These are phyloP conservation scores for Dicyrtomina minuta DNA, from an alignment of 2,888 invertebrate species.

Conservation along the genomic window DNA sequence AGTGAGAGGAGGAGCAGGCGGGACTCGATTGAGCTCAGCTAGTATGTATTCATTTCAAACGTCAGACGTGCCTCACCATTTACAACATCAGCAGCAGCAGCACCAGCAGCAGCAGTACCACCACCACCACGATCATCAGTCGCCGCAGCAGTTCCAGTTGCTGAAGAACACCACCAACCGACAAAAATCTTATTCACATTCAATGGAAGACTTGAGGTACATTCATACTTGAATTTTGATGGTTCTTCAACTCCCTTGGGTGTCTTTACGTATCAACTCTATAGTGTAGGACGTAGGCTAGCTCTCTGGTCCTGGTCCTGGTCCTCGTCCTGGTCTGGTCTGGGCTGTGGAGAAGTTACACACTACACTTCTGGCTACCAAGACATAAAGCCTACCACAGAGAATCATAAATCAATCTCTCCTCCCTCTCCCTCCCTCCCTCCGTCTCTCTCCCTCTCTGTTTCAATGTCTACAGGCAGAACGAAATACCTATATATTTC, in stretches of 20 bases:
- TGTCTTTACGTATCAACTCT: slow-evolving; percentile 21
- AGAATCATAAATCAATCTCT: slow-evolving; percentile 9
- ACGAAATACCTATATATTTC: not conserved
- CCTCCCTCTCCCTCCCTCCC: not conserved
- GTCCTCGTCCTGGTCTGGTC: too few species aligned
- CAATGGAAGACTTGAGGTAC: slow-evolving; percentile 47
- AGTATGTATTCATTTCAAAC: slow-evolving; percentile 23
- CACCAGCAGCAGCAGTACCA: not conserved
- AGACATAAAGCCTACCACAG: slow-evolving; percentile 1
- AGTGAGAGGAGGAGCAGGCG: not conserved
- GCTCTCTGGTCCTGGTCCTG: too few species aligned
- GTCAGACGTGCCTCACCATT: slow-evolving; percentile 19
- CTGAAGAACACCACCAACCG: slow-evolving; percentile 19
- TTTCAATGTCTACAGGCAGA: not conserved
- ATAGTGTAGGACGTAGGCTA: too few species aligned
- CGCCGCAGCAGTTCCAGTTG: not conserved
- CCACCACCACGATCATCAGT: not conserved
- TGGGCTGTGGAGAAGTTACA: too few species aligned
- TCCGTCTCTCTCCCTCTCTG: not conserved
- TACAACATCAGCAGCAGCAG: not conserved
- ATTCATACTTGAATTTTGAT: slow-evolving; percentile 35
- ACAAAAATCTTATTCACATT: slow-evolving; percentile 43
- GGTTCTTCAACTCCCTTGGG: slow-evolving; percentile 11
- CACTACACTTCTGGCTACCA: too few species aligned
- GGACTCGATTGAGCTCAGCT: slow-evolving; percentile 7